Base-by-base conservation (phyloP, 2,113 vertebrate species). In the Propithecus coquereli region DNA sequence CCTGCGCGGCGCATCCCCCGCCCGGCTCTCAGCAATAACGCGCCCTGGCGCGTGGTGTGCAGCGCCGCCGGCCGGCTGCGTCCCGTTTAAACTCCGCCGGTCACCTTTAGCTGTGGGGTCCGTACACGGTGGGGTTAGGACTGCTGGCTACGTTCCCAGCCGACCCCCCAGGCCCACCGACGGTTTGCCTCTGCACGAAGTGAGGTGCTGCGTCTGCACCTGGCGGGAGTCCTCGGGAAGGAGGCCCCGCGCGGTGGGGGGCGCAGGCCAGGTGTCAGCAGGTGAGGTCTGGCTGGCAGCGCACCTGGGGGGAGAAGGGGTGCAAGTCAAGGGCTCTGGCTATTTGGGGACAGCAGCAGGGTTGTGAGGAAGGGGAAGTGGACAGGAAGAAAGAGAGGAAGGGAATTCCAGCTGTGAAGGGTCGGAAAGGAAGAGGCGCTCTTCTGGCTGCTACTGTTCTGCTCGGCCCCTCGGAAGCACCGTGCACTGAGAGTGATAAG, bases 171-270 rank as follows among this genome's bases (percentile, higher is more conserved):
- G 54, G 5, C 40, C 52, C 20, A 3, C 23, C 74, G 9, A 40
- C 11, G 25, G 27, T 30, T 12, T 5, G 7, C 27, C 11, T 27
- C 71, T 52, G 12, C 6, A 27, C 14, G 76, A 52, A 90, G 22
- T n/a, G 25, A 76, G 81, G n/a, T 3, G 47, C 37, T 32, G 14
- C 61, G 30, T 68, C n/a, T n/a, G 87, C 37, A 47, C 52, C 20
- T 10, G 34, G 5, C 12, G 16, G 43, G 66, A 34, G 6, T 66
- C 34, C 25, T 40, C 30, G 30, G 12, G 20, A 63, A 8, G 57
- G 30, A 87, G 40, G 30, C 12, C 8, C 30, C 50, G 1, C 34
- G 0, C 1, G 5, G 12, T 2, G 2, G 17, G 54, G 6, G 68
- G 50, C 7, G 1, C 1, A 8, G 16, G 10, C 8, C 8, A 32